A percentile compares a stretch with the other conserved stretches of the same genome.
Evolutionary conservation across 2,113 vertebrate species (phyloP).

Genomic region (Riparia riparia): DNA sequence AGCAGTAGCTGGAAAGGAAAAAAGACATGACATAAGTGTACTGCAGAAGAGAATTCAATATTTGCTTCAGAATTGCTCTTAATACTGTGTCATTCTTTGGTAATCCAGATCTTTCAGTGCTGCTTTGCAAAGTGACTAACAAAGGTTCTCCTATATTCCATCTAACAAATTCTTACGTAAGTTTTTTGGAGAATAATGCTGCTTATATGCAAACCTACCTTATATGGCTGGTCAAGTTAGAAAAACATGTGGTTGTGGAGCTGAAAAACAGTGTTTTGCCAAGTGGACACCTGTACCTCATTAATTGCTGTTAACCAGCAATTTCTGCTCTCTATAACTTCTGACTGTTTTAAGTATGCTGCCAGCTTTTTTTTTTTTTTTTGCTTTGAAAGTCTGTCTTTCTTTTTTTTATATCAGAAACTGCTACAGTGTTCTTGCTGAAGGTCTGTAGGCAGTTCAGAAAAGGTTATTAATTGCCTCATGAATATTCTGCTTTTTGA

Average conservation of each 20-base stretch:
- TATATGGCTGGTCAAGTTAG: background rate
- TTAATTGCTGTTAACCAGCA: background rate
- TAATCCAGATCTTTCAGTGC: background rate
- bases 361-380: background rate
- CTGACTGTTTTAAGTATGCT: background rate
- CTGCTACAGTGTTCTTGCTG: background rate
- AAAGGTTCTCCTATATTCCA: background rate
- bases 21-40: background rate
- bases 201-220: background rate
- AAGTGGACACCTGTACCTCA: background rate
- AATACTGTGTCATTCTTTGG: background rate
- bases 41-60: background rate
- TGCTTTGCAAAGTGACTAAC: background rate
- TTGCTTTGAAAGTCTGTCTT: accelerated
- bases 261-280: background rate
- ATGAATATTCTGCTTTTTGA: background rate
- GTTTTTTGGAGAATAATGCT: background rate
- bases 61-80: background rate
- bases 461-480: background rate
- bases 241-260: background rate
- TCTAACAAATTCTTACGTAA: background rate
- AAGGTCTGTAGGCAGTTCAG: background rate
- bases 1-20: background rate
- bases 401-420: background rate
- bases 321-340: background rate